Base-by-base conservation (phyloP, 1,140 invertebrate species). In the Gryon sp. region DNA sequence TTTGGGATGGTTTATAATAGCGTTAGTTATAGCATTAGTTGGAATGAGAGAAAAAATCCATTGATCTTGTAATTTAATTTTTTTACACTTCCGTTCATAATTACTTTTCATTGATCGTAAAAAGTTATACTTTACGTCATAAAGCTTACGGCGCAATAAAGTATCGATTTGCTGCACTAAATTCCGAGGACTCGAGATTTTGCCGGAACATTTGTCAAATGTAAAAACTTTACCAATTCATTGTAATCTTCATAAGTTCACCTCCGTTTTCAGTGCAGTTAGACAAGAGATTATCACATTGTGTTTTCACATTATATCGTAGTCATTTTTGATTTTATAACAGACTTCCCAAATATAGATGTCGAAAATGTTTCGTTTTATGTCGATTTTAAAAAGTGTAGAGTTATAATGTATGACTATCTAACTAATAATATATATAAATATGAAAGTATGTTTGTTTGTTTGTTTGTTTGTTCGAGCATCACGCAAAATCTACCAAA, bases 141-240 rank as follows among this genome's bases (percentile, higher is more conserved):
- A 63, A 63, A 52, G 46, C 15, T 30, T 41, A 63, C 38, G 20
- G 40, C 14, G 60, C 12, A 14, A 65, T 65, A 50, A 65, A 65
- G 36, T 66, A 66, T 66, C 52, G 41, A 68, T 68, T 68, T 40
- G 34, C 38, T 48, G 52, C 41, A 66, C 32, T 55, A 59, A 57
- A 68, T 59, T 57, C 41, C 16, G 18, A 11, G 20, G 11, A 22
- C 32, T 40, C 43, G 32, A 46, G 38, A 19, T 48, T 68, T 57
- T n/a, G 22, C 30, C 24, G 32, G 43, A 38, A 57, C 30, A 48
- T 57, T 57, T 48, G 63, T 46, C 22, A 43, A 68, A 68, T 68
- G 63, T 57, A 68, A 68, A 66, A 68, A 68, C 50, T 68, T 68
- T 57, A 28, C 30, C 40, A 57, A 57, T 68, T 41, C 50, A 6